phyloP scores from a whole-genome alignment of 92 coral and sea anemone species.

The Porites divaricata region DNA sequence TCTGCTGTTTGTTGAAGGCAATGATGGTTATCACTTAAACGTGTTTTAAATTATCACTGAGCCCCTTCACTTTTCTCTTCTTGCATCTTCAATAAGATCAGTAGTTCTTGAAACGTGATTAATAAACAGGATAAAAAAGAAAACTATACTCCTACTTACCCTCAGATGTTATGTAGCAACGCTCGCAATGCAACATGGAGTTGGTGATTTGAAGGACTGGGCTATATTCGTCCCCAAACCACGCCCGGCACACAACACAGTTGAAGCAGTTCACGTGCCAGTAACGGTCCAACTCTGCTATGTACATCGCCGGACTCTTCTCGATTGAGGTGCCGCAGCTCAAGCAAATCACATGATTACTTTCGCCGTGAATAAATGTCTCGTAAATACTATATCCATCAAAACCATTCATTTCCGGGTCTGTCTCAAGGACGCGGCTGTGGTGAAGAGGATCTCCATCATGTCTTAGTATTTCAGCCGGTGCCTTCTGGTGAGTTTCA shows the following conservation, averaged over 20 bases:
- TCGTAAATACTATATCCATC: conserved; percentile 77
- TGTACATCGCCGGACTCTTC: conserved; percentile 78
- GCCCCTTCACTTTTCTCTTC: too few relatives aligned
- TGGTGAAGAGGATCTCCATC: background rate
- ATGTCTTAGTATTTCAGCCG: background rate
- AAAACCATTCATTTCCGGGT: conserved; percentile 42
- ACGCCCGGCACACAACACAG: conserved; percentile 90
- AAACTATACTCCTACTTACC: conserved; percentile 37
- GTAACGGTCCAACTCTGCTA: conserved; percentile 91
- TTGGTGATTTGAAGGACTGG: conserved; percentile 76
- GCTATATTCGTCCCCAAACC: conserved; percentile 80
- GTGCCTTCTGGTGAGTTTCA: background rate
- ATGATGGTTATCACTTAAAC: too few relatives aligned
- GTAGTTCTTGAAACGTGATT: background rate
- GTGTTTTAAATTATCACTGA: too few relatives aligned
- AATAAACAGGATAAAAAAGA: background rate
- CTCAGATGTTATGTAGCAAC: conserved; percentile 86
- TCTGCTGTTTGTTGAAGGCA: too few relatives aligned
- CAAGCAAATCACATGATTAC: conserved; percentile 77
- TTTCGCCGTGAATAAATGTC: conserved; percentile 80
- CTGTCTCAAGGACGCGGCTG: conserved; percentile 5
- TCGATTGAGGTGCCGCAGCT: conserved; percentile 77
- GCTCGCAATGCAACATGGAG: conserved; percentile 84
- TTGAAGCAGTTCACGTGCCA: conserved; percentile 97
- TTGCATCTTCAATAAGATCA: too few relatives aligned